These are phyloP conservation scores for Ceyx erithaca DNA, from an alignment of 2,797 vertebrate genomes.

Conservation along the genomic window DNA sequence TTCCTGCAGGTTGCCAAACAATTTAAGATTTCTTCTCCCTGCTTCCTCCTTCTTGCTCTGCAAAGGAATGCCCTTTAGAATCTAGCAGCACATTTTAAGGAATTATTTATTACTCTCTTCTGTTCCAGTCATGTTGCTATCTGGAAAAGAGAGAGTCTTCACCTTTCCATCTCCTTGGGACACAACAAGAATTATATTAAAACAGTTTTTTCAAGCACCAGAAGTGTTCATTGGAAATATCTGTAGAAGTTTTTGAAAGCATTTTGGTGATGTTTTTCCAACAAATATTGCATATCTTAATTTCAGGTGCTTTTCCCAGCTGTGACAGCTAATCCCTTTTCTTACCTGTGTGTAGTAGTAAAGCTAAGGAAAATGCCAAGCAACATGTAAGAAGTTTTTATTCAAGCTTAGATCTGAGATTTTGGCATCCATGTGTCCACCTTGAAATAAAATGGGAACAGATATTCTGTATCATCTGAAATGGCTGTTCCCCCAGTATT, in stretches of 20 bases:
- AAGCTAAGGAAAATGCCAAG: neutral
- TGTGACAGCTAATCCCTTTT: neutral
- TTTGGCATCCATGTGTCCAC: neutral
- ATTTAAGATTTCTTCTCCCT: neutral
- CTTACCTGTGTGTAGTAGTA: neutral
- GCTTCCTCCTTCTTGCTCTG: neutral
- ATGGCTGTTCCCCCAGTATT: accelerated
- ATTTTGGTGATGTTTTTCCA: neutral
- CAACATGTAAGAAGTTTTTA: neutral
- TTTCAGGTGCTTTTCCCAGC: neutral
- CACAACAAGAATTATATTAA: neutral
- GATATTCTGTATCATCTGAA: neutral
- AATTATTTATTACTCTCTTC: neutral
- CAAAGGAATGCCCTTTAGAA: neutral
- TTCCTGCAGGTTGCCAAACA: neutral
- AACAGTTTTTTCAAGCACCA: neutral
- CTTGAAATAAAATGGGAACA: neutral
- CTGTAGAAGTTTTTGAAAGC: neutral
- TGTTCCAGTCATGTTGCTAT: neutral
- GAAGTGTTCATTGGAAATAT: neutral
- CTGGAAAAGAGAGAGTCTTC: neutral
- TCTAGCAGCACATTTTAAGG: neutral
- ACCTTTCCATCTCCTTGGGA: neutral
- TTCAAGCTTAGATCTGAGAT: neutral
- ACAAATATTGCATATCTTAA: neutral